phyloP scores from a whole-genome alignment of 2,113 vertebrate genomes.

The Sceloporus tristichus region DNA sequence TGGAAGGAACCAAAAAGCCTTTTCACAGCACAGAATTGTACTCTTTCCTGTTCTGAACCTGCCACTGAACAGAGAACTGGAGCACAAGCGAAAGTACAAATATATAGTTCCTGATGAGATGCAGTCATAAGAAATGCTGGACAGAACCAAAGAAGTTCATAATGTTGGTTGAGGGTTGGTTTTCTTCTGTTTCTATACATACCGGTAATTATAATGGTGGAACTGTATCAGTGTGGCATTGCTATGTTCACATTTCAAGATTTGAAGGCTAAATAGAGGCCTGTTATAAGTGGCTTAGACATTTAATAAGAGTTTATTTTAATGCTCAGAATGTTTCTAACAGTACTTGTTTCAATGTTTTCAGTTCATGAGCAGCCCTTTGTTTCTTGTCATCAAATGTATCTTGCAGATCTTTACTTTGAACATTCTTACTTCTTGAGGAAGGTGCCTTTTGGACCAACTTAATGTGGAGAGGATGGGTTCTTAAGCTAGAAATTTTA shows the following conservation, averaged over 20 bases:
- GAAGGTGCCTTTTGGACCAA: neutral
- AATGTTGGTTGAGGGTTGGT: no score
- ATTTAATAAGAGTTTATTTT: neutral
- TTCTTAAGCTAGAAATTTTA: neutral
- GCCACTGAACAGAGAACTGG: neutral
- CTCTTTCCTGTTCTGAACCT: neutral
- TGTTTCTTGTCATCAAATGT: neutral
- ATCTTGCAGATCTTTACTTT: neutral
- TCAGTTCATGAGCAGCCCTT: neutral
- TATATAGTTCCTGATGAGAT: neutral
- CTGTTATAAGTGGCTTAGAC: neutral
- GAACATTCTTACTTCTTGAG: neutral
- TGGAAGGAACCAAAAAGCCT: neutral
- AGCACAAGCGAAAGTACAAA: neutral
- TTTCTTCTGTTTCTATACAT: neutral
- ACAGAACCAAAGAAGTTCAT: neutral
- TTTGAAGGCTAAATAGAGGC: neutral
- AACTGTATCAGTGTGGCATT: neutral
- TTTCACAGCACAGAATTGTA: neutral
- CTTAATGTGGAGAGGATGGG: no score
- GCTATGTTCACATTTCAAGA: neutral
- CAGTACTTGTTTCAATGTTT: neutral
- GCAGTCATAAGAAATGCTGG: neutral
- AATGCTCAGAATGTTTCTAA: neutral
- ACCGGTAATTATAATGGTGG: neutral